These are phyloP conservation scores for Tenthredo notha DNA, from an alignment of 2,888 invertebrate genomes.

Conservation along the genomic window DNA sequence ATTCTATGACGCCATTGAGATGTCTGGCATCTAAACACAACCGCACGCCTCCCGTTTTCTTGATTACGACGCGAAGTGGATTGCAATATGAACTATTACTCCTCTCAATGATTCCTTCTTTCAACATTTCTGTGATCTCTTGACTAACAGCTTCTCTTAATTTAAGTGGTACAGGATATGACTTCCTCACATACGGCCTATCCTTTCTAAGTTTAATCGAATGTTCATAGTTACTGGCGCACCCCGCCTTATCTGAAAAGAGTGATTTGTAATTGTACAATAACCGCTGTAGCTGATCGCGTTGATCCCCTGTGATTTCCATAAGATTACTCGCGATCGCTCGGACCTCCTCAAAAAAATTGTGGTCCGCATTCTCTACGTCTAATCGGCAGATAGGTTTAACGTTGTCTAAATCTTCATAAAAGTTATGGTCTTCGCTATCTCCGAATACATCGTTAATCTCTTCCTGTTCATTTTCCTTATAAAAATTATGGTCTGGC, in stretches of 20 bases:
- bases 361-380: not conserved
- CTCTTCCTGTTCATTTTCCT: not conserved
- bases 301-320: not conserved
- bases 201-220: conserved; percentile 61
- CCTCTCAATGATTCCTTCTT: conserved; percentile 64
- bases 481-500: conserved; percentile 32
- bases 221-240: conserved; percentile 62
- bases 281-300: not conserved
- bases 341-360: conserved; percentile 33
- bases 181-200: conserved; percentile 58
- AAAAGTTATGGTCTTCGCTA: conserved; percentile 7
- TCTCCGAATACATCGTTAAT: no score
- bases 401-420: not conserved
- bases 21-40: conserved; percentile 67
- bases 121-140: conserved; percentile 64
- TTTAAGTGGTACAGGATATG: conserved; percentile 66
- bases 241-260: conserved; percentile 60
- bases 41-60: conserved; percentile 65
- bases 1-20: conserved; percentile 64
- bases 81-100: conserved; percentile 64
- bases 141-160: conserved; percentile 61
- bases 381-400: not conserved
- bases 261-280: conserved; percentile 52
- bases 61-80: conserved; percentile 65
- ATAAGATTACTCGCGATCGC: conserved; percentile 35